Conservation (phyloP, 2,888 invertebrate species). For the Gastrophysa polygoni region DNA sequence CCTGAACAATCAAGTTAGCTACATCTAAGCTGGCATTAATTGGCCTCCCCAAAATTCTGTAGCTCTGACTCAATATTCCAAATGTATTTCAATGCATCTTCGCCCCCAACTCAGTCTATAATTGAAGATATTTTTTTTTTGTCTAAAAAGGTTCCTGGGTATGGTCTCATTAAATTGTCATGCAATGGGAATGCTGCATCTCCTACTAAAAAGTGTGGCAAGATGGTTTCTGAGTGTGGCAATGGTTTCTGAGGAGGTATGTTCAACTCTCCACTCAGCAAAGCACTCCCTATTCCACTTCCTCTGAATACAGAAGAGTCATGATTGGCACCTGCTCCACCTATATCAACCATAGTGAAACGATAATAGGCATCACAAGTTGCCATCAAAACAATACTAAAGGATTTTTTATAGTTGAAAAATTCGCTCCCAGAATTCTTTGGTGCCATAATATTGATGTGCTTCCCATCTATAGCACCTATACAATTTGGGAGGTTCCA, state of each 20-base stretch:
- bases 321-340: conserved; percentile 36
- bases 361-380: conserved; percentile 39
- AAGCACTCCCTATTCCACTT: not conserved
- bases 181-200: conserved; percentile 24
- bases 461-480: no score
- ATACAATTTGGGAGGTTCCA: conserved; percentile 39
- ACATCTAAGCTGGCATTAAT: no score
- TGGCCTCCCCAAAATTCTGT: not conserved
- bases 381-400: not conserved
- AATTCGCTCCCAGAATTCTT: not conserved
- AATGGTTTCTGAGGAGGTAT: conserved; percentile 5
- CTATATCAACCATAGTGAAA: conserved; percentile 34
- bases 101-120: not conserved
- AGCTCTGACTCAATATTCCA: no score
- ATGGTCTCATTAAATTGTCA: conserved; percentile 22
- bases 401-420: not conserved
- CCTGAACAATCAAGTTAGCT: no score
- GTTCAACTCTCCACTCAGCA: not conserved
- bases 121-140: no score
- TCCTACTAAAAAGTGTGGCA: conserved; percentile 19
- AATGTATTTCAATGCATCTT: no score
- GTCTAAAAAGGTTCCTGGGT: conserved; percentile 13
- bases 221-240: conserved; percentile 1
- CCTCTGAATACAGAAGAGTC: conserved; percentile 5
- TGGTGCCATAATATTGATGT: no score